Evolutionary conservation across 2,113 vertebrate genomes (phyloP).

Genomic region (Tursiops truncatus): DNA sequence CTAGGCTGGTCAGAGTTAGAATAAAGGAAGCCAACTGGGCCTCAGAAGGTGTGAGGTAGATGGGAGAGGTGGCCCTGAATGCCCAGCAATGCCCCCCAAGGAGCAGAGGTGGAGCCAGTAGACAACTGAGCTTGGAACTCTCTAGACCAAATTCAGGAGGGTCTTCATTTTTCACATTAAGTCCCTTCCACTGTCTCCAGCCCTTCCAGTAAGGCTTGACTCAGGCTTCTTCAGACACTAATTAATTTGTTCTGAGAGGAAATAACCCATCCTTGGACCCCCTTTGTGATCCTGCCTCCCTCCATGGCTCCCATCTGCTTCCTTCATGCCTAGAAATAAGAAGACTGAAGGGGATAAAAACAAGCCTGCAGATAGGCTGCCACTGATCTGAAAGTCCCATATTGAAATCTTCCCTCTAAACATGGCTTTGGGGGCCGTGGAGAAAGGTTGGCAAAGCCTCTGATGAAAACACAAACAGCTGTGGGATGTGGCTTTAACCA

Average conservation of each 20-base stretch:
- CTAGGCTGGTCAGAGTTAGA: background rate
- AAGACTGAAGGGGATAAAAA: background rate
- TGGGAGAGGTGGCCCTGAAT: background rate
- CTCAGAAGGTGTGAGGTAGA: background rate
- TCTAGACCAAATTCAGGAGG: background rate
- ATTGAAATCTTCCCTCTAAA: background rate
- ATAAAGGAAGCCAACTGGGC: background rate
- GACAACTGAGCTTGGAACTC: background rate
- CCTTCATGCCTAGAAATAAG: background rate
- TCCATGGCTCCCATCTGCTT: background rate
- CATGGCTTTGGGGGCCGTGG: background rate
- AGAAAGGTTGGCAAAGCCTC: background rate
- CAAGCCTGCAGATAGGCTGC: background rate
- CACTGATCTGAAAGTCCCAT: background rate
- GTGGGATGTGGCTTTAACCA: background rate
- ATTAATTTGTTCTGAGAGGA: background rate
- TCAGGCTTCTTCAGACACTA: background rate
- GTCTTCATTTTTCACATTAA: background rate
- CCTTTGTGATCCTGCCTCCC: background rate
- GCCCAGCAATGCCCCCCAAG: background rate
- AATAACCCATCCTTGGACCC: background rate
- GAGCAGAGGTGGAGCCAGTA: background rate
- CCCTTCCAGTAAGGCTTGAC: background rate
- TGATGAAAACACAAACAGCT: conserved; percentile 55
- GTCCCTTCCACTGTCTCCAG: background rate